Percentiles rank a stretch among this genome's conserved stretches.
These are phyloP conservation scores for Petrocephalus schoutedeni DNA, from an alignment of 2,797 vertebrate species.

Conservation along the genomic window DNA sequence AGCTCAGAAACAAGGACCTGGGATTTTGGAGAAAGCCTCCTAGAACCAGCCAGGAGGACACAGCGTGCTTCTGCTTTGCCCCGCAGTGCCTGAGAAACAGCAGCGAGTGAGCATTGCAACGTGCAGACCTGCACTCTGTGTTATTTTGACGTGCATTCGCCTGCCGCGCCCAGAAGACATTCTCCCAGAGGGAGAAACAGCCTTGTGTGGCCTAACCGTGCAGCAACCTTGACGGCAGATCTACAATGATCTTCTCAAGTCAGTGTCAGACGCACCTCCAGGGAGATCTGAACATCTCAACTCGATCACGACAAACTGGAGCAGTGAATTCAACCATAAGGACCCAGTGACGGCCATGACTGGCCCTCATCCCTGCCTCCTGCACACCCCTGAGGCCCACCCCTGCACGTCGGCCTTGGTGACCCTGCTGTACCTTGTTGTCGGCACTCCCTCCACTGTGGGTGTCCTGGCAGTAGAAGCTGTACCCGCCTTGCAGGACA, in stretches of 20 bases:
- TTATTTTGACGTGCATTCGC: slow-evolving; percentile 31
- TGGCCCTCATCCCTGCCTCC: neutral
- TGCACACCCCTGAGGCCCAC: neutral
- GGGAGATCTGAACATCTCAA: neutral
- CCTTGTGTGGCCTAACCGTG: slow-evolving; percentile 25
- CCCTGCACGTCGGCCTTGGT: neutral
- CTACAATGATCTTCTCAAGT: too few species aligned
- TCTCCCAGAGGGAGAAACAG: slow-evolving; percentile 38
- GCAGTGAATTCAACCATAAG: neutral
- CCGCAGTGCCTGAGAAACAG: neutral
- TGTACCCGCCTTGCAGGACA: slow-evolving; percentile 80
- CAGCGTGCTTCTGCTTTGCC: neutral
- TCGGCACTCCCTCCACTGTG: slow-evolving; percentile 76
- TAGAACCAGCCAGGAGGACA: neutral
- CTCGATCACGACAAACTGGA: neutral
- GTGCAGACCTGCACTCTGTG: neutral
- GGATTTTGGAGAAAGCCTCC: neutral
- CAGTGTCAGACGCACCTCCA: neutral
- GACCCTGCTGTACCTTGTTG: slow-evolving; percentile 73
- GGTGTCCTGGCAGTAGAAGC: slow-evolving; percentile 89
- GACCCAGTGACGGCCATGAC: neutral
- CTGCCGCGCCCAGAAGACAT: slow-evolving; percentile 24
- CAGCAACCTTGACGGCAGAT: slow-evolving; percentile 16
- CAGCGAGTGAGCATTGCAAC: neutral
- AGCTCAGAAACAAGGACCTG: neutral